Evolutionary conservation across 2,113 vertebrate species (phyloP), one percentile per base, ranked within the genome.

Genomic region (Anhinga anhinga): DNA sequence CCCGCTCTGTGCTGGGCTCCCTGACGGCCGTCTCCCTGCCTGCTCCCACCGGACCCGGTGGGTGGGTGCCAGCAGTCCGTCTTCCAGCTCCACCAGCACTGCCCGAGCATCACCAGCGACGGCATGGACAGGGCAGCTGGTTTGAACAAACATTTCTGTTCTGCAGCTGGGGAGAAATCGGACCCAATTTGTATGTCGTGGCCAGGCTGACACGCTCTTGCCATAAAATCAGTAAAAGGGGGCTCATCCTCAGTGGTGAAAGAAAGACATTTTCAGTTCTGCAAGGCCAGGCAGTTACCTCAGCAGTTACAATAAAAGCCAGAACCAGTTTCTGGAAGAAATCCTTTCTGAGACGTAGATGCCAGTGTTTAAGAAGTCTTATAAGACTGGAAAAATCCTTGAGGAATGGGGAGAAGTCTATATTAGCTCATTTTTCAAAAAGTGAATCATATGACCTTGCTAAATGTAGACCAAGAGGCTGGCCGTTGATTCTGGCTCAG

Each of bases 141-240:
- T 17, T 45, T 4, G 10, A 61, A 9, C 34, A 22, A 22, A 63
- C 29, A 5, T 26, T 11, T 27, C n/a, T 38, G 11, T 45, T 38
- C 34, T 38, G 49, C 15, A 20, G 27, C 61, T 18, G n/a, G 50
- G 22, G 18, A 23, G 61, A 32, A 18, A 7, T 3, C 1, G 4
- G n/a, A n/a, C 83, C 8, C 3, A 9, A 9, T 29, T 29, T 8
- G 18, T 18, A 10, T 0, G 2, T 23, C 1, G 1, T 30, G 63
- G 23, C 52, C 52, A 16, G 32, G 84, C 63, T 44, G 52, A 17
- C 34, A 11, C 3, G 3, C 59, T 56, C 27, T 18, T 7, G 15
- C 53, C 45, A 4, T 8, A 26, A 44, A 15, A 11, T 27, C 55
- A 15, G 63, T 12, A 5, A 30, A 44, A 26, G 34, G 30, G n/a